Evolutionary conservation across 2,888 invertebrate genomes (phyloP).

Genomic region (Cerastis rubricosa): DNA sequence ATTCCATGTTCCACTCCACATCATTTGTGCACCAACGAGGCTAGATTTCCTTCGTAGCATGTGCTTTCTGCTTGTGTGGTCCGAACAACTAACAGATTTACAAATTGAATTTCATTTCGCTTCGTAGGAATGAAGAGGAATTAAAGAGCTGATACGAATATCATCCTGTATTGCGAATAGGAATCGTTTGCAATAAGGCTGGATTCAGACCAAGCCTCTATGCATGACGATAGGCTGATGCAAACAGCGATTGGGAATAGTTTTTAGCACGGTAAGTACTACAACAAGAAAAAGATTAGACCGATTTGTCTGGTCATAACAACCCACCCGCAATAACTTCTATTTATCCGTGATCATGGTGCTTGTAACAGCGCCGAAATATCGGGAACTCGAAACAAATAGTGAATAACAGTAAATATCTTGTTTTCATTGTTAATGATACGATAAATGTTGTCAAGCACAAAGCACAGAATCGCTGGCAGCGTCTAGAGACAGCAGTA

Average conservation of each 20-base stretch:
- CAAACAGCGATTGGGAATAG: not conserved
- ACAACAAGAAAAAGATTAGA: no score
- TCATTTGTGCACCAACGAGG: not conserved
- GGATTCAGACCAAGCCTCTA: not conserved
- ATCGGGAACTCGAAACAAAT: no score
- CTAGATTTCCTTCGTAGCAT: not conserved
- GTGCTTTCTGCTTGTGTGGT: constrained; percentile 27
- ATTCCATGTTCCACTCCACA: not conserved
- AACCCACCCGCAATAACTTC: no score
- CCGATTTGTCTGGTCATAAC: no score
- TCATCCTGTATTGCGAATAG: not conserved
- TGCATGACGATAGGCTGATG: not conserved
- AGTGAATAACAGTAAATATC: no score
- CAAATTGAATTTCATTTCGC: not conserved
- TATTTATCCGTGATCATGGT: no score
- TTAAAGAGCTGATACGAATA: constrained; percentile 14
- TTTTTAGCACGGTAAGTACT: no score
- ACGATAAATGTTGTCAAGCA: not conserved
- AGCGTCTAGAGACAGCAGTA: no score
- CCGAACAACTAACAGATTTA: not conserved
- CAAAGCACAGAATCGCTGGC: no score
- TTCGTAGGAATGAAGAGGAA: not conserved
- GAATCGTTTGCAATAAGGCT: not conserved
- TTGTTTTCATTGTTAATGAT: no score
- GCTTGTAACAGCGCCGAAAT: no score